Percentiles rank a stretch among this genome's conserved stretches.
These are phyloP conservation scores for Syngnathoides biaculeatus DNA, from an alignment of 2,113 vertebrate species.

Conservation along the genomic window DNA sequence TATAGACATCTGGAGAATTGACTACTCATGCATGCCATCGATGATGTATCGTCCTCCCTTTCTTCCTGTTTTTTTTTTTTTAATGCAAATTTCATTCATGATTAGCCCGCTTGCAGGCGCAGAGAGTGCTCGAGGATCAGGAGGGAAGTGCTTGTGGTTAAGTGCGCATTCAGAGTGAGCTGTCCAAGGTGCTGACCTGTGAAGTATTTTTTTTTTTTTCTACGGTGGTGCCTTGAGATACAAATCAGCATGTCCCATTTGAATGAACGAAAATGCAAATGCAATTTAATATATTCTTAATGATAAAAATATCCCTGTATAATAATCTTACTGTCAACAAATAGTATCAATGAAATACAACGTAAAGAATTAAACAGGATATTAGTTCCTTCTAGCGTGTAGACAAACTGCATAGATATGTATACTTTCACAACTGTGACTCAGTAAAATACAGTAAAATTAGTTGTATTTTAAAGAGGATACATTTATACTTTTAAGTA, in stretches of 20 bases:
- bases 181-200: conserved; percentile 81
- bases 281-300: too few species aligned
- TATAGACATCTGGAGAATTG: conserved; percentile 46
- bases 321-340: too few species aligned
- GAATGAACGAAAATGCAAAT: background rate
- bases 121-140: conserved; percentile 24
- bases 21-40: conserved; percentile 54
- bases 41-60: conserved; percentile 30
- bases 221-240: background rate
- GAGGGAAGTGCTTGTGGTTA: conserved; percentile 29
- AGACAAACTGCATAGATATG: too few species aligned
- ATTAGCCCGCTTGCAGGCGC: conserved; percentile 25
- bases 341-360: too few species aligned
- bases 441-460: too few species aligned
- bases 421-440: too few species aligned
- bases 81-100: conserved; percentile 17
- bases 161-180: conserved; percentile 52
- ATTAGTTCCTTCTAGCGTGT: too few species aligned
- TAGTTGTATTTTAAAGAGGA: too few species aligned
- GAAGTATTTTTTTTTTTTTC: background rate
- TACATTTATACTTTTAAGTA: too few species aligned
- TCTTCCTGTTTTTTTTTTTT: conserved; percentile 20
- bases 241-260: background rate
- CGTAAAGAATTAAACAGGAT: too few species aligned
- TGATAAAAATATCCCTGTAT: too few species aligned